Evolutionary conservation across 2,888 invertebrate species (phyloP), one percentile per base, ranked within the genome.

Genomic region (Ennomos erosarius): DNA sequence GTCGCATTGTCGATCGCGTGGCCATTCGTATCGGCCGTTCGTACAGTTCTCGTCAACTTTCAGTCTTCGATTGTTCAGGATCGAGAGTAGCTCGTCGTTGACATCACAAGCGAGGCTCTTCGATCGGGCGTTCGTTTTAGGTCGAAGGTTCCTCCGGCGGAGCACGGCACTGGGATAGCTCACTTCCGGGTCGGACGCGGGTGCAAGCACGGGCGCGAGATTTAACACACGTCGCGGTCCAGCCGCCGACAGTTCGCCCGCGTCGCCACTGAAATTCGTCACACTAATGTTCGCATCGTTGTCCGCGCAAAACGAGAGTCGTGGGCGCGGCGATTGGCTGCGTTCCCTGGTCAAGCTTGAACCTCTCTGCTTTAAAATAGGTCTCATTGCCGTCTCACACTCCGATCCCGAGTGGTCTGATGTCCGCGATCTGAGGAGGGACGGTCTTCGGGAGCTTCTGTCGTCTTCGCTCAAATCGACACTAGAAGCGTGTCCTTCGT

Each of bases 301-400:
- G 76, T 93, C 91, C 71, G 93, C 93, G 78, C 93, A 91, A 84
- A 95, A 94, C 70, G 95, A 93, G 76, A 95, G 88, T 76, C 95
- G 93, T 79, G 94, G 94, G 81, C 94, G 93, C 73, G 94, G 93
- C 65, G 94, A 93, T 84, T 94, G 94, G 87, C 93, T 93, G 71
- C 93, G 93, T 87, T 93, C 93, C 86, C 93, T 92, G 68, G 92
- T 91, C 68, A 94, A 93, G 77, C 94, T 93, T 61, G 93, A 93
- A 76, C 91, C 91, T 67, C 93, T 89, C 77, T 95, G 95, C 81
- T 95, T 95, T 74, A 95, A 87, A 84, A 95, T 95, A 70, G 95
- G 95, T 83, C 90, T 93, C 54, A 94, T 90, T 55, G 93, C 92
- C 64, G 93, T 85, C 70, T 94, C 93, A 65, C 93, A 92, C 74